A percentile compares a stretch with the other conserved stretches of the same genome.
Conservation (phyloP, 2,113 vertebrate genomes). For the Podocnemis expansa region DNA sequence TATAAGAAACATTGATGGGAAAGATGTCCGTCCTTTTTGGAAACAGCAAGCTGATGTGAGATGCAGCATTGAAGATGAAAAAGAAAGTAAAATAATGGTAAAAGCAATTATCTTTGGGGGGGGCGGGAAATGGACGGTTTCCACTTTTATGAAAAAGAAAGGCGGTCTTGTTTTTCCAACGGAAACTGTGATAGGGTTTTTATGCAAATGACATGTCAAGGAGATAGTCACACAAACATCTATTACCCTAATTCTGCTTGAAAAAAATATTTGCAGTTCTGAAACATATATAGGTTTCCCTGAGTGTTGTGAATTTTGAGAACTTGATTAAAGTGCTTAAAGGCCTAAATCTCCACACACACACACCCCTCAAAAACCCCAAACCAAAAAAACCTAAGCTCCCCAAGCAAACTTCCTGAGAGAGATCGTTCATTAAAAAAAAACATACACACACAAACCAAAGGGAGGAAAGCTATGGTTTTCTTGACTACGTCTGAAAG, state of each 20-base stretch:
- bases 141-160: neutral
- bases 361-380: too few species aligned
- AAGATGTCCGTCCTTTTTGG: neutral
- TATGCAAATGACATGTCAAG: neutral
- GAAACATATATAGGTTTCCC: neutral
- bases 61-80: neutral
- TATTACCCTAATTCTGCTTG: neutral
- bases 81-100: neutral
- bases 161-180: neutral
- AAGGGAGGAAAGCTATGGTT: slow-evolving; percentile 29
- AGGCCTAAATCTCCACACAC: too few species aligned
- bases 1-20: too few species aligned
- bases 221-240: too few species aligned
- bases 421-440: slow-evolving; percentile 21
- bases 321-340: neutral
- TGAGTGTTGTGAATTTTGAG: fast-evolving
- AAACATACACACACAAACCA: too few species aligned
- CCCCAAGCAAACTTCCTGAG: neutral
- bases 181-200: neutral
- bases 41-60: neutral
- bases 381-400: neutral
- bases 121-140: neutral
- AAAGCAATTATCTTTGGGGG: neutral
- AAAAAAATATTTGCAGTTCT: neutral
- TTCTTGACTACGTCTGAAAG: fast-evolving